Evolutionary conservation across 2,888 invertebrate species (phyloP).

Genomic region (Coelogynopora nodosa): DNA sequence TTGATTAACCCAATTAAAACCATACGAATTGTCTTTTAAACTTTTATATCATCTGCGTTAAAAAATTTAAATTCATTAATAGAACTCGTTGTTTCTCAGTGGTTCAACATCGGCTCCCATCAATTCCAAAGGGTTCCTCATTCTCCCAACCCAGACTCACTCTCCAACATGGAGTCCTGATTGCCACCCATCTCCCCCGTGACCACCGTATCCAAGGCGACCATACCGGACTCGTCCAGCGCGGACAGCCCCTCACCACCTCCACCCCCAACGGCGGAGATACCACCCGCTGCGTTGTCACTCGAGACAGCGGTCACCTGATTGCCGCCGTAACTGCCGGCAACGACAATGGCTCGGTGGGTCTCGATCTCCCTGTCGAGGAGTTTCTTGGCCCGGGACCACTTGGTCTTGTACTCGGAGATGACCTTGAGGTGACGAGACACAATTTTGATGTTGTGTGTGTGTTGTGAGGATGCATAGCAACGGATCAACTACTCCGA

Average conservation of each 20-base stretch:
- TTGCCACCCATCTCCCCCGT: too few species aligned
- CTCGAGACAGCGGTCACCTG: background rate
- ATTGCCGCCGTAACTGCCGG: background rate
- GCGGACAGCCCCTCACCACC: background rate
- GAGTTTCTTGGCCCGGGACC: conserved; percentile 34
- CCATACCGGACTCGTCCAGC: background rate
- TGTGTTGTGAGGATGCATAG: background rate
- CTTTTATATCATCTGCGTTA: too few species aligned
- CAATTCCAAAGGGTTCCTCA: too few species aligned
- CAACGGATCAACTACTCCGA: background rate
- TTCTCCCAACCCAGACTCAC: too few species aligned
- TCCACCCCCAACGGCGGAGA: background rate
- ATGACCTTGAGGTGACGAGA: background rate
- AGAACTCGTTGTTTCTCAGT: too few species aligned
- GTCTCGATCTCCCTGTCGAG: conserved; percentile 37
- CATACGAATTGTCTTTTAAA: too few species aligned
- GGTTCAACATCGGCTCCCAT: too few species aligned
- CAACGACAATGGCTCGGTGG: conserved; percentile 5
- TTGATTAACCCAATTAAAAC: too few species aligned
- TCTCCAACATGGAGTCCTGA: too few species aligned
- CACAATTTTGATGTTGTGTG: background rate
- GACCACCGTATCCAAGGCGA: too few species aligned
- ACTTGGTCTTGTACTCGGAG: conserved; percentile 35
- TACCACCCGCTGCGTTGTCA: background rate
- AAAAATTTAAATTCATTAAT: too few species aligned